Conservation (phyloP, 1,140 invertebrate genomes). For the Samia ricini region DNA sequence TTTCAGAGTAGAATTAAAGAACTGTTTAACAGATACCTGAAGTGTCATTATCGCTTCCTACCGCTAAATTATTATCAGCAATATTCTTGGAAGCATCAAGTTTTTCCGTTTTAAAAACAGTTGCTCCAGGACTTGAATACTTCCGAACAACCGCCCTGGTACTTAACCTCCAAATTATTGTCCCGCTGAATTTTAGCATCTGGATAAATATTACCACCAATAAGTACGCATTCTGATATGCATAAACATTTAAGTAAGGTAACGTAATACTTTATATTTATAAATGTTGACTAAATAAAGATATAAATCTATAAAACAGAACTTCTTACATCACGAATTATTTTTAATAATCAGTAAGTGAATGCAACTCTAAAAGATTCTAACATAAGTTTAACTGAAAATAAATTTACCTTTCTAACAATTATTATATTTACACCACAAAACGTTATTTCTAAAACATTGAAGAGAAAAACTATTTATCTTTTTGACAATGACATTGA, state of each 20-base stretch:
- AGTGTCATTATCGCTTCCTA: background rate
- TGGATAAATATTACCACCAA: conserved; percentile 29
- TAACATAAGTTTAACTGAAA: background rate
- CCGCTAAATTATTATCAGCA: conserved; percentile 33
- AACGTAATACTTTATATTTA: background rate
- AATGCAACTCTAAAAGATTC: background rate
- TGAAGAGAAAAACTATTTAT: conserved; percentile 30
- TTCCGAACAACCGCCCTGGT: conserved; percentile 52
- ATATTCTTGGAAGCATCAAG: conserved; percentile 38
- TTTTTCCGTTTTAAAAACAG: conserved; percentile 54
- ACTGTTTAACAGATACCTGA: conserved; percentile 8
- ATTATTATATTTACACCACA: conserved; percentile 10
- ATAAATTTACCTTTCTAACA: conserved; percentile 19
- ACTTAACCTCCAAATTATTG: conserved; percentile 73
- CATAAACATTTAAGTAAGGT: background rate
- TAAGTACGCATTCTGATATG: background rate
- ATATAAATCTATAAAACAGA: conserved; percentile 20
- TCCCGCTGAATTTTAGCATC: conserved; percentile 73
- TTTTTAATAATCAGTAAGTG: conserved; percentile 6
- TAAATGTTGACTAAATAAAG: background rate
- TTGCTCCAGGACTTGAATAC: conserved; percentile 52
- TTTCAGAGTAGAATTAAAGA: conserved; percentile 2
- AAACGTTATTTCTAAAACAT: conserved; percentile 30
- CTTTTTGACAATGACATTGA: conserved; percentile 21
- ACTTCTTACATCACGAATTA: conserved; percentile 63